Conservation (phyloP, 2,113 vertebrate genomes). For the Vireo altiloquus region DNA sequence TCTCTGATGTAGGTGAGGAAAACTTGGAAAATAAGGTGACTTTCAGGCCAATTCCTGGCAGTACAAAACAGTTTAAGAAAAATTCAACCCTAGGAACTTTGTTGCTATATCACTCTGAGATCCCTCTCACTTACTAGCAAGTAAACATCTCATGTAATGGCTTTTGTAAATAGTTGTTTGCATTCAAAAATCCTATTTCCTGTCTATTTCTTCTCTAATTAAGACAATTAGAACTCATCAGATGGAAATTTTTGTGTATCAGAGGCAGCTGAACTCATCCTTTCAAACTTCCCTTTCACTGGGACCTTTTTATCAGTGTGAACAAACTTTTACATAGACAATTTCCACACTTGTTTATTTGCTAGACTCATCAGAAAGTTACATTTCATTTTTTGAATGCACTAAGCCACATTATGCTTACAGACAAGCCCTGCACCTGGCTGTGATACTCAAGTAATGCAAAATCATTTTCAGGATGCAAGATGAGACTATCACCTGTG, state of each 20-base stretch:
- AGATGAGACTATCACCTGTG: not conserved
- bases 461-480: slow-evolving; percentile 6
- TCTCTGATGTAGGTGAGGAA: not conserved
- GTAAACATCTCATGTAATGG: not conserved
- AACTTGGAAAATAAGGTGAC: not conserved
- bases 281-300: slow-evolving; percentile 20
- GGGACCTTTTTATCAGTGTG: not conserved
- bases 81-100: not conserved
- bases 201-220: not conserved
- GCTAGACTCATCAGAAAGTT: not conserved
- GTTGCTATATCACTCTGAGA: not conserved
- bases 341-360: not conserved
- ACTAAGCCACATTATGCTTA: not conserved
- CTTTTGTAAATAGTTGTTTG: not conserved
- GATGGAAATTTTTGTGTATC: not conserved
- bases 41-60: not conserved
- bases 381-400: slow-evolving; percentile 4
- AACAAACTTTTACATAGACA: slow-evolving; percentile 15
- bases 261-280: not conserved
- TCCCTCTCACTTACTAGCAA: not conserved
- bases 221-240: not conserved
- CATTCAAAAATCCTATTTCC: not conserved
- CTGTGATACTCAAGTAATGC: not conserved
- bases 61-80: not conserved
- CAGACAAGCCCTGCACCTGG: not conserved